Evolutionary conservation across 2,888 invertebrate species (phyloP), one percentile per base, ranked within the genome.

Genomic region (Hanleya hanleyi): DNA sequence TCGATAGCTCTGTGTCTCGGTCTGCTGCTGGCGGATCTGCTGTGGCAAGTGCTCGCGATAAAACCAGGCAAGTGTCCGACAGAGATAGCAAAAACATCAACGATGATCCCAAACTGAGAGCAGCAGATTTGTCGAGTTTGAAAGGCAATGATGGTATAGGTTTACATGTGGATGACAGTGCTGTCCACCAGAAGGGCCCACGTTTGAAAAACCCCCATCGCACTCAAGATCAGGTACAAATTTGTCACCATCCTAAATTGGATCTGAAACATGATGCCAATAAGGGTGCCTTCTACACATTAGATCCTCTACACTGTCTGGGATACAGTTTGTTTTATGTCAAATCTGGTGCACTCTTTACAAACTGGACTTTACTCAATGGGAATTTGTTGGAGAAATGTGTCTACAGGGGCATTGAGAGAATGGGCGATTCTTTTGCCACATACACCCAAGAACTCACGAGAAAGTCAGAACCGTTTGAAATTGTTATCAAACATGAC

Each of bases 211-310:
- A 50, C 37, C 57, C 37, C 57, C 69, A 69, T 32, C 57, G 57
- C 1, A 22, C 26, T 15, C 18, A 69, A 35, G 29, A 49, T n/a
- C 6, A 35, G 26, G 29, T 29, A 18, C 57, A 57, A 9, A 57
- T 57, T 38, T 84, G 83, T 70, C 77, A 76, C 57, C 72, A 77
- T 70, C 81, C 83, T 29, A 76, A 67, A 38, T 73, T 85, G 38
- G 80, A 81, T 61, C 71, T 85, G 61, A 75, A 78, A 1, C 82
- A 84, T 73, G 85, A 85, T 67, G 75, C 82, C 9, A 80, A 83
- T 18, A 77, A 80, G 61, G 76, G 80, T 73, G 83, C 81, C 4
- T 86, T 84, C 61, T 69, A 81, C 65, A 35, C 67, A 2, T 70
- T 85, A 78, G 73, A 74, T 3, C 79, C 81, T 1, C 64, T 86